Conservation (phyloP, 1,140 invertebrate genomes). For the Rhyacophila brunnea region DNA sequence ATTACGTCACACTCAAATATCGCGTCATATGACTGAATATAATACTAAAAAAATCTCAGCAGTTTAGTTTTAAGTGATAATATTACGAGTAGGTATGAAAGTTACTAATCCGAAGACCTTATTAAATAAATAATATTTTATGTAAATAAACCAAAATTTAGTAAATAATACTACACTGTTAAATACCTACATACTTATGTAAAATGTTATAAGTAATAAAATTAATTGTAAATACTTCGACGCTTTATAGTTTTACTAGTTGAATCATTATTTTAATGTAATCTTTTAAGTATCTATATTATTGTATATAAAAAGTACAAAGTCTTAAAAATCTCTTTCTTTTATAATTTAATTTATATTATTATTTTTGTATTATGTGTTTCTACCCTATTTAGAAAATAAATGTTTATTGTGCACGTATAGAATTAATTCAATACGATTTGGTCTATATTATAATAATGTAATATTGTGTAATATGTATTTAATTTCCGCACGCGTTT, state of each 20-base stretch:
- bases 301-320: conserved; percentile 4
- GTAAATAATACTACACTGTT: too few relatives aligned
- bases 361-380: too few relatives aligned
- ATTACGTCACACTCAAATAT: conserved; percentile 3
- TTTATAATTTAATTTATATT: neutral
- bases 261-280: neutral
- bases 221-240: neutral
- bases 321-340: neutral
- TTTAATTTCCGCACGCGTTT: neutral
- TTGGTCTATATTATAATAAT: neutral
- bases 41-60: too few relatives aligned
- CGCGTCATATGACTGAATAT: conserved; percentile 22
- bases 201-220: too few relatives aligned
- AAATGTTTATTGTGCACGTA: too few relatives aligned
- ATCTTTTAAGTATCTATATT: neutral
- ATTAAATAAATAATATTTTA: conserved; percentile 1
- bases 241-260: conserved; percentile 8
- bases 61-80: too few relatives aligned
- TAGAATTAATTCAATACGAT: too few relatives aligned
- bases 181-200: too few relatives aligned
- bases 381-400: too few relatives aligned
- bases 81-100: conserved; percentile 24
- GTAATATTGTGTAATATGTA: neutral
- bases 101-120: conserved; percentile 23
- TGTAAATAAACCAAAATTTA: neutral